Conservation (phyloP, 2,113 vertebrate genomes). For the Myrmophylax atrothorax region DNA sequence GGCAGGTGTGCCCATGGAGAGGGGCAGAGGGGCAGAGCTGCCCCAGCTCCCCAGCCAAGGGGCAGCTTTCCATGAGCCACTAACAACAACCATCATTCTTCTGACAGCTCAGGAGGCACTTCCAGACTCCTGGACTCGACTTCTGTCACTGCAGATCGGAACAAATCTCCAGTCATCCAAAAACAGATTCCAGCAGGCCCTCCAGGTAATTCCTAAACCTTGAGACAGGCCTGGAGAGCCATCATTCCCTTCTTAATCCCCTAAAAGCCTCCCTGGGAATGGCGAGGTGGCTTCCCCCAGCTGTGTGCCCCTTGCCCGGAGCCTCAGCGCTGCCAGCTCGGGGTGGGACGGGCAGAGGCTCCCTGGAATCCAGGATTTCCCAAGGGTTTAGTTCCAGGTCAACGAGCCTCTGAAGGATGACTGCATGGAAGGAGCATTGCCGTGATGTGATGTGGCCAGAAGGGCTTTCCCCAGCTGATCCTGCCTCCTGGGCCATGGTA, state of each 20-base stretch:
- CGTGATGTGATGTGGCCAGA: background rate
- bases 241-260: background rate
- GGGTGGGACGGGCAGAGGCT: background rate
- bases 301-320: background rate
- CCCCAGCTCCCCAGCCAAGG: background rate
- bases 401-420: background rate
- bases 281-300: background rate
- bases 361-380: background rate
- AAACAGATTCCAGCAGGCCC: background rate
- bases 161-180: constrained; percentile 54
- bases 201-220: constrained; percentile 38
- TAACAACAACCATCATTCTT: background rate
- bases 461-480: background rate
- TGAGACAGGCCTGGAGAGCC: background rate
- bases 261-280: background rate
- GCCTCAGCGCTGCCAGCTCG: background rate
- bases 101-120: background rate
- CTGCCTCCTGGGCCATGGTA: fast-evolving
- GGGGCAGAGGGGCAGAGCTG: background rate
- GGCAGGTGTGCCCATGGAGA: fast-evolving
- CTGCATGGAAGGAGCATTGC: background rate
- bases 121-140: background rate
- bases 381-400: constrained; percentile 37
- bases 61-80: background rate
- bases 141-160: constrained; percentile 26